Base-by-base conservation (phyloP, 2,113 vertebrate species). In the Peromyscus californicus region DNA sequence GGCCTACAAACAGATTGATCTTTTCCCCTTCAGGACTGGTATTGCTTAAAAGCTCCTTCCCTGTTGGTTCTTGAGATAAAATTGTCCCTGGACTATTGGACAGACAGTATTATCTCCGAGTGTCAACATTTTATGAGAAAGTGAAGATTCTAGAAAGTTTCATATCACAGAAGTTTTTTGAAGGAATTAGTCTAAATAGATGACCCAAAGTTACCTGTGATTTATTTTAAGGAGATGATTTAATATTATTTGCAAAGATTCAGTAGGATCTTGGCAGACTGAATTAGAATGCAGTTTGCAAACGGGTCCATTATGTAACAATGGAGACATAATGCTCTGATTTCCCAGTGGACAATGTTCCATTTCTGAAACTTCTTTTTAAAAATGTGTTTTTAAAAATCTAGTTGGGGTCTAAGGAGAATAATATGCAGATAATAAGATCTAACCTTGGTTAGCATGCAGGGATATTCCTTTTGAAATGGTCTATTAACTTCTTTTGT, bases 361-460 rank as follows among this genome's bases (percentile, higher is more conserved):
- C 78, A 65, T 89, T 88, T 80, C 65, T 82, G n/a, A 92, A 80
- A 82, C 21, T 95, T 80, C n/a, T 93, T 95, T 95, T 94, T 84
- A 16, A 86, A 94, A 93, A 72, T 72, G n/a, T 93, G 24, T 13
- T 6, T 75, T 94, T 95, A 90, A 87, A 21, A 91, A 95, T 93
- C 61, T 87, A 69, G 22, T 83, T 94, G 78, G 16, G 29, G 85
- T 48, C 61, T 69, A 26, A 7, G 74, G 87, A 95, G 31, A 93
- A 42, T 26, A 90, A 69, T 79, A 92, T 1, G 6, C 21, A 83
- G 74, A 90, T 63, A 94, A 61, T 87, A 87, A 86, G 76, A 69
- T 70, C 70, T 3, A 92, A 31, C 13, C 5, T 31, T 94, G 70
- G 54, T 76, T 82, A 84, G 75, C 12, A 45, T 39, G 51, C 7